Conservation (phyloP, 2,113 vertebrate genomes). For the Rallus limicola region DNA sequence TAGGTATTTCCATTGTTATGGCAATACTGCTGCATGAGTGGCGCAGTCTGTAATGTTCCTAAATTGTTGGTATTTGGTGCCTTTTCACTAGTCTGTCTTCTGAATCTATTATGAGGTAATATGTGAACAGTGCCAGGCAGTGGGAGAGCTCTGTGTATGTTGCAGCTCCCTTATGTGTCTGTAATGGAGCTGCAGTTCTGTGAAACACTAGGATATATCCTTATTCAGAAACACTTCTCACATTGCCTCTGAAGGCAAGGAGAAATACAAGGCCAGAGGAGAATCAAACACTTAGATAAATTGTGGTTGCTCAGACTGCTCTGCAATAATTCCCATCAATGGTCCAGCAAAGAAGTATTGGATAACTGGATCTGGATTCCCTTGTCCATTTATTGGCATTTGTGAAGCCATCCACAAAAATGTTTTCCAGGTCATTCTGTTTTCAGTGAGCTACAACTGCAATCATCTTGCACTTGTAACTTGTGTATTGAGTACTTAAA, state of each 20-base stretch:
- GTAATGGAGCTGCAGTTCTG: neutral
- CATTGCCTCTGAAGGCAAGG: neutral
- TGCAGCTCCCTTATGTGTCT: neutral
- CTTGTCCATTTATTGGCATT: neutral
- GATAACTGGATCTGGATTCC: neutral
- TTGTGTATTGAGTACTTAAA: neutral
- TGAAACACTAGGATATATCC: neutral
- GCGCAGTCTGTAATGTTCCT: neutral
- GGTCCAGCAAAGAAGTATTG: neutral
- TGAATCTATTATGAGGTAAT: neutral
- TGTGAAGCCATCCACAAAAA: neutral
- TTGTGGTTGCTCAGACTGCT: neutral
- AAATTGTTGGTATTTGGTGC: neutral
- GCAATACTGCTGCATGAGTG: neutral
- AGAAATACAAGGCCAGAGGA: neutral
- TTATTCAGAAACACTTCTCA: neutral
- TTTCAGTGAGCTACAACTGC: neutral
- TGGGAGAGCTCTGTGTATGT: neutral
- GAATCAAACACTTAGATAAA: neutral
- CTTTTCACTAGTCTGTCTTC: neutral
- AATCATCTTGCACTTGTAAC: neutral
- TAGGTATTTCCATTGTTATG: neutral
- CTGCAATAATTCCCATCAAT: neutral
- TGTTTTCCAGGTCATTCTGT: neutral
- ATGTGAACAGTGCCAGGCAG: neutral